Evolutionary conservation across 2,888 invertebrate species (phyloP).

Genomic region (Chirona hameri): DNA sequence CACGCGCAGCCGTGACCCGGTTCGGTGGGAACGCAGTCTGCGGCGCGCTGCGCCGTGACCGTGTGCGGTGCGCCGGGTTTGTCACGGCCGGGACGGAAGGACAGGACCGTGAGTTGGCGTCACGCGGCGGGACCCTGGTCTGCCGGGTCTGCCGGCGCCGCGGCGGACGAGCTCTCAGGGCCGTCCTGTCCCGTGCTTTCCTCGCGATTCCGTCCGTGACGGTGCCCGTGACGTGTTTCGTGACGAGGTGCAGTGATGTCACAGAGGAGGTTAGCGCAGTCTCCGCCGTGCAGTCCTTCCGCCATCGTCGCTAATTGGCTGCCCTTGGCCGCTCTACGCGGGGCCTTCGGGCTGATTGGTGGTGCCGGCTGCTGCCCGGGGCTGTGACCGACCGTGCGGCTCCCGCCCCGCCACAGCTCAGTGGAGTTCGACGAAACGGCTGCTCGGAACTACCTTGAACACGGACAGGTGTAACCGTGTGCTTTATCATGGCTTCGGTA

Average conservation of each 20-base stretch:
- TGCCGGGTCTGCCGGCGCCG: neutral
- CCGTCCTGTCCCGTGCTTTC: neutral
- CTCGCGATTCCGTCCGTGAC: neutral
- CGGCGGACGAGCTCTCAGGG: neutral
- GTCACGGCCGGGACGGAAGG: neutral
- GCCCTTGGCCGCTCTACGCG: neutral
- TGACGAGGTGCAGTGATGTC: neutral
- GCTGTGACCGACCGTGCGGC: neutral
- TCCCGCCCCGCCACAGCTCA: neutral
- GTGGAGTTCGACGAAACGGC: neutral
- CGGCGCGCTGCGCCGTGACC: no score
- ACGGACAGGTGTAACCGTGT: neutral
- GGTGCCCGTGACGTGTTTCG: neutral
- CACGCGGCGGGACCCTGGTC: neutral
- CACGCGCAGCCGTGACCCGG: no score
- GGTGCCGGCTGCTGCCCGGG: neutral
- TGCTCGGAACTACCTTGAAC: neutral
- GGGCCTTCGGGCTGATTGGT: neutral
- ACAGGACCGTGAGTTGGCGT: neutral
- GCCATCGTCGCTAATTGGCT: neutral
- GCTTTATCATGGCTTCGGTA: no score
- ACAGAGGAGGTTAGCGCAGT: neutral
- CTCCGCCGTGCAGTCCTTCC: neutral
- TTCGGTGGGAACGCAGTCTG: no score
- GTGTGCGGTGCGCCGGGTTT: neutral